phyloP scores from a whole-genome alignment of 2,113 vertebrate species.

The Crotalus horridus region DNA sequence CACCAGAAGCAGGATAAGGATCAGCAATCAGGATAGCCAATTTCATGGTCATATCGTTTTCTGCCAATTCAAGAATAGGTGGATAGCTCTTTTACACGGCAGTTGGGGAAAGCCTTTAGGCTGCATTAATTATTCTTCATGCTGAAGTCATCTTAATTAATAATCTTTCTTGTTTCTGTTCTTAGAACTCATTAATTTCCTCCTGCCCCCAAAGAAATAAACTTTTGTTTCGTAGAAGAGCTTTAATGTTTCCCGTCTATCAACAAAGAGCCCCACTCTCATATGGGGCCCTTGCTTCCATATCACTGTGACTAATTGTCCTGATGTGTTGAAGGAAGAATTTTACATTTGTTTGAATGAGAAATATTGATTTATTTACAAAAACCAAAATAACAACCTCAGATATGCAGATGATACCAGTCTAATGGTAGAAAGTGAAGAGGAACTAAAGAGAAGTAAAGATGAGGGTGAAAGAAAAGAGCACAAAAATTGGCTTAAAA shows the following conservation, averaged over 20 bases:
- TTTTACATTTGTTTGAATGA: neutral
- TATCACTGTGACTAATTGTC: neutral
- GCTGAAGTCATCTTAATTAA: slow-evolving; percentile 33
- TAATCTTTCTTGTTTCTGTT: slow-evolving; percentile 33
- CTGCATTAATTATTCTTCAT: slow-evolving; percentile 17
- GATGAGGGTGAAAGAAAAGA: neutral
- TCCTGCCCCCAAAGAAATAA: neutral
- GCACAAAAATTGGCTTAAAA: neutral
- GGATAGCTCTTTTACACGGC: neutral
- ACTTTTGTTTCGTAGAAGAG: neutral
- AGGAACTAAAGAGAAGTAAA: neutral
- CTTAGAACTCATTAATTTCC: neutral
- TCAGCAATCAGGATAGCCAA: neutral
- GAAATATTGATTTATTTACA: neutral
- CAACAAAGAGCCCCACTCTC: neutral
- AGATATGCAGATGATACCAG: neutral
- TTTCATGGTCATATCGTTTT: neutral
- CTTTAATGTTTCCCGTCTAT: neutral
- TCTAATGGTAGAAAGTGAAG: neutral
- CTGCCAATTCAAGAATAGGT: neutral
- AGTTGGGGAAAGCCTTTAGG: neutral
- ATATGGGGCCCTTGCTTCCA: neutral
- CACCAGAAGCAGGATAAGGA: neutral
- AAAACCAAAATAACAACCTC: neutral
- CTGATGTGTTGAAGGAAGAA: neutral